Evolutionary conservation across 2,888 invertebrate genomes (phyloP).

Genomic region (Germaria angustata): DNA sequence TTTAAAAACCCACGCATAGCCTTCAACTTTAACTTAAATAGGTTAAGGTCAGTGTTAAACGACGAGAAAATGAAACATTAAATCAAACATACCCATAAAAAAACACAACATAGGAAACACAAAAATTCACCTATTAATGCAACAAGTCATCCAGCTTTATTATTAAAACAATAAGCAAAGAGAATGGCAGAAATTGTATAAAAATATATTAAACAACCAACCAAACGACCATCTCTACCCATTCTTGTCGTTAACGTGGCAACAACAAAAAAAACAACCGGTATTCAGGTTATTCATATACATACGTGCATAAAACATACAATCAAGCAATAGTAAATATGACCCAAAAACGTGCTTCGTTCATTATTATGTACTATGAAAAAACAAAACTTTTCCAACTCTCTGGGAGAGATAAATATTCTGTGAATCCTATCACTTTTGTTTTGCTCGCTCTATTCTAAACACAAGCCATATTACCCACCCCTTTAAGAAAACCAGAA

Average conservation of each 20-base stretch:
- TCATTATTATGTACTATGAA: slow-evolving; percentile 57
- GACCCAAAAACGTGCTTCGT: slow-evolving; percentile 63
- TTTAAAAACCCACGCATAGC: not conserved
- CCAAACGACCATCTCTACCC: not conserved
- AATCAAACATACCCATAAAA: slow-evolving; percentile 39
- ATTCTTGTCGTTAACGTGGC: not conserved
- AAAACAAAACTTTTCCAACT: not conserved
- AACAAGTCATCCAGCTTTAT: slow-evolving; percentile 43
- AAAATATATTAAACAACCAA: slow-evolving; percentile 13
- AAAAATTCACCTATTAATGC: slow-evolving; percentile 6
- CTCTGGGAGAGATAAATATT: slow-evolving; percentile 19
- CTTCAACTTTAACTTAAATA: slow-evolving; percentile 1
- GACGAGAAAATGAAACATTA: slow-evolving; percentile 42
- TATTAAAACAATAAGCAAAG: slow-evolving; percentile 28
- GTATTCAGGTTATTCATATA: slow-evolving; percentile 17
- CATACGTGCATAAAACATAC: too few species aligned
- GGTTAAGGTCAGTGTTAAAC: slow-evolving; percentile 61
- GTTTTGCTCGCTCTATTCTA: slow-evolving; percentile 61
- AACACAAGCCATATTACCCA: slow-evolving; percentile 20
- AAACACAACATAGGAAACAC: not conserved
- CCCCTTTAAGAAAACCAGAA: not conserved
- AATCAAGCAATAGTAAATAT: slow-evolving; percentile 38
- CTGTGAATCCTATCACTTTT: not conserved
- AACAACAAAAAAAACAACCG: not conserved
- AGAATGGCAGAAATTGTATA: slow-evolving; percentile 34